Conservation (phyloP, 2,113 vertebrate genomes). For the Serilophus lunatus region DNA sequence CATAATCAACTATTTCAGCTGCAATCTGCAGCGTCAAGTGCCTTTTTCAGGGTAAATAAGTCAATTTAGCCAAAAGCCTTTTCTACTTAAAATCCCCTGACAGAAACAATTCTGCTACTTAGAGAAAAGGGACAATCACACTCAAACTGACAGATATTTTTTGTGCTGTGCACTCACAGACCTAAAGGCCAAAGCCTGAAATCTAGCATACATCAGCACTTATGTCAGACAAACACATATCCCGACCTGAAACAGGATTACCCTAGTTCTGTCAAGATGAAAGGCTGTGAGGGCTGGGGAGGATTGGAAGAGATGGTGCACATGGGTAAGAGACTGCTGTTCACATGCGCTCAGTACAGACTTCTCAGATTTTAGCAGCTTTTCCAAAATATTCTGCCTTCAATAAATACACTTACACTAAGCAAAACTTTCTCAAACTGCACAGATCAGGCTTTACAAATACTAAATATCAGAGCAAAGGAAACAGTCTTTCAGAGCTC, state of each 20-base stretch:
- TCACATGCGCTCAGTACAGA: not conserved
- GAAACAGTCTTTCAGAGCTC: not conserved
- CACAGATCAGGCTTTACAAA: not conserved
- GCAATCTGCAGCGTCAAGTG: not conserved
- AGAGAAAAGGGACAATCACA: not conserved
- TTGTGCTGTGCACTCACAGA: not conserved
- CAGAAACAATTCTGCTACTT: not conserved
- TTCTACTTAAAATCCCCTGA: not conserved
- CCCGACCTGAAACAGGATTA: constrained; percentile 50
- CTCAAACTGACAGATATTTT: not conserved
- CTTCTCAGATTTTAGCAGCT: not conserved
- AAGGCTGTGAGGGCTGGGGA: constrained; percentile 25
- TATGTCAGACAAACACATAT: not conserved
- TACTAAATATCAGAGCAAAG: not conserved
- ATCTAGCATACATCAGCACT: constrained; percentile 28
- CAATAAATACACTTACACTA: not conserved
- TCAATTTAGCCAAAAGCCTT: not conserved
- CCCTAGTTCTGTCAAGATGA: constrained; percentile 47
- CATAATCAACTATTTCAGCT: not conserved
- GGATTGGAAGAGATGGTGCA: not conserved
- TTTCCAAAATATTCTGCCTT: not conserved
- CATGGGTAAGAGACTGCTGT: not conserved
- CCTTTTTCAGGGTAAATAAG: not conserved
- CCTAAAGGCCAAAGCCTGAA: not conserved
- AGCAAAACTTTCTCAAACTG: not conserved